phyloP scores from a whole-genome alignment of 53 echinoderm and acorn worm species.

The Apostichopus leukothele region DNA sequence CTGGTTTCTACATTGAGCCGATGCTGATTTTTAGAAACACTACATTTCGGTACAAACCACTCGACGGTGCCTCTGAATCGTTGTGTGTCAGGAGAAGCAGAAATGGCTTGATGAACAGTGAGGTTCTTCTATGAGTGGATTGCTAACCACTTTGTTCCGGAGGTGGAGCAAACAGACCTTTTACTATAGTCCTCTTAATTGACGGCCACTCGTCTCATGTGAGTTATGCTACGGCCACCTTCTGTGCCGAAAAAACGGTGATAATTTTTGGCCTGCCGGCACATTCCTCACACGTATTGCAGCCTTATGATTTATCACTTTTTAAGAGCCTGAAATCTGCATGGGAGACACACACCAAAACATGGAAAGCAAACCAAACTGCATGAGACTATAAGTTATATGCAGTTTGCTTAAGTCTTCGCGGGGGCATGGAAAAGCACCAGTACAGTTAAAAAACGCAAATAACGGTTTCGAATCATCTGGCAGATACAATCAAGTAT shows the following conservation, averaged over 20 bases:
- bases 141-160: constrained; percentile 30
- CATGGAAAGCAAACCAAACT: no score
- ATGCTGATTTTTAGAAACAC: constrained; percentile 40
- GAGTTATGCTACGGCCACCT: not conserved
- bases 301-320: constrained; percentile 11
- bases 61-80: not conserved
- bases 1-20: constrained; percentile 12
- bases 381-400: no score
- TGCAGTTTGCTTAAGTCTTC: no score
- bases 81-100: constrained; percentile 20
- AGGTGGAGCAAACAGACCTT: not conserved
- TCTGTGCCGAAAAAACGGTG: not conserved
- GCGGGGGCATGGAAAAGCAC: no score
- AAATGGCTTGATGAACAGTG: constrained; percentile 48
- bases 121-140: constrained; percentile 47
- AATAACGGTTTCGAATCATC: no score
- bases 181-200: constrained; percentile 46
- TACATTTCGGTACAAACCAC: constrained; percentile 29
- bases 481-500: no score
- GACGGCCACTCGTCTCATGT: constrained; percentile 53
- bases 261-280: not conserved
- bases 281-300: not conserved
- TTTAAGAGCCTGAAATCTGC: not conserved
- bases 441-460: no score
- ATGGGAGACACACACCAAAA: no score